Conservation (phyloP, 2,888 invertebrate species). For the Pollenia griseotomentosa region DNA sequence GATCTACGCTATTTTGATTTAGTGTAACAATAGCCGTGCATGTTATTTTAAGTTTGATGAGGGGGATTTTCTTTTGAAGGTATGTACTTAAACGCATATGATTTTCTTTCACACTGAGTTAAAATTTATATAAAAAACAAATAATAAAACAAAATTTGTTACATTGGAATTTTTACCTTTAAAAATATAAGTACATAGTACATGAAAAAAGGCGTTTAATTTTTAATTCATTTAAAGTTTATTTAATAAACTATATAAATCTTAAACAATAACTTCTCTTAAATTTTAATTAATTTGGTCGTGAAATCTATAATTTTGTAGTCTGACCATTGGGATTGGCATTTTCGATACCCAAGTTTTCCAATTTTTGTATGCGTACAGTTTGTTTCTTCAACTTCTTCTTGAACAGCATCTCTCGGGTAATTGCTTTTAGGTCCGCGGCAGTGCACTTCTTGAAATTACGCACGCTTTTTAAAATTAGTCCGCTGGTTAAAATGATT, state of each 20-base stretch:
- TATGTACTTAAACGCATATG: too few species aligned
- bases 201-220: too few species aligned
- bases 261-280: not conserved
- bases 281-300: too few species aligned
- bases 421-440: constrained; percentile 77
- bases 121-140: too few species aligned
- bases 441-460: constrained; percentile 70
- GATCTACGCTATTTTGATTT: too few species aligned
- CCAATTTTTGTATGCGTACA: constrained; percentile 6
- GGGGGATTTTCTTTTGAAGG: too few species aligned
- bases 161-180: too few species aligned
- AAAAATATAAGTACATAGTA: too few species aligned
- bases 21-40: too few species aligned
- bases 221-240: constrained; percentile 27
- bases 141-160: too few species aligned
- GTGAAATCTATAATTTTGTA: constrained; percentile 18
- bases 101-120: too few species aligned
- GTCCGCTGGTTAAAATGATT: constrained; percentile 76
- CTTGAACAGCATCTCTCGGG: constrained; percentile 78
- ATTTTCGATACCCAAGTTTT: constrained; percentile 32
- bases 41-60: too few species aligned
- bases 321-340: constrained; percentile 24
- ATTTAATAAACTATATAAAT: constrained; percentile 31
- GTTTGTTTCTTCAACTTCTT: constrained; percentile 76
- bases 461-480: constrained; percentile 76